phyloP scores from a whole-genome alignment of 2,113 vertebrate species.

The Peromyscus maniculatus region DNA sequence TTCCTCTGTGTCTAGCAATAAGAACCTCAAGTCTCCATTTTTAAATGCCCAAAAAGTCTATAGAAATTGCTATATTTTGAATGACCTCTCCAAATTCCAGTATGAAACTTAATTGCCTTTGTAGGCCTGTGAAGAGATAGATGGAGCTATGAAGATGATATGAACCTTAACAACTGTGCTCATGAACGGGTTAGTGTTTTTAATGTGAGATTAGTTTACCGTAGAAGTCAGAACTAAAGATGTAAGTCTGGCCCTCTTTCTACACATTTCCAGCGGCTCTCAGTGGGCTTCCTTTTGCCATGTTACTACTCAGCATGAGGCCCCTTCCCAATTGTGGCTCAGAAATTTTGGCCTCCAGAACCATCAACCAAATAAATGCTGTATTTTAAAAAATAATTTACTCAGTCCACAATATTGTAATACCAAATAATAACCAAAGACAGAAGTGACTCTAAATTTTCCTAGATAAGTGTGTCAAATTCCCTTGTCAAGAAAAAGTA shows the following conservation, averaged over 20 bases:
- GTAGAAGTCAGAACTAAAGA: neutral
- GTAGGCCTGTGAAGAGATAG: neutral
- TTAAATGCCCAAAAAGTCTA: neutral
- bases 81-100: neutral
- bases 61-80: neutral
- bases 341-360: neutral
- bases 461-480: neutral
- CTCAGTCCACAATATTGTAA: neutral
- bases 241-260: neutral
- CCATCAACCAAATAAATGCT: neutral
- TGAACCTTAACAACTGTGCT: neutral
- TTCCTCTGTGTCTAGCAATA: neutral
- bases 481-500: neutral
- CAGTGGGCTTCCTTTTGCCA: fast-evolving
- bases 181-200: neutral
- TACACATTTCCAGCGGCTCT: neutral
- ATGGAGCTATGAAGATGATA: too few species aligned
- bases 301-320: neutral
- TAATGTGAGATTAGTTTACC: neutral
- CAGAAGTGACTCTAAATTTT: neutral
- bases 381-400: neutral
- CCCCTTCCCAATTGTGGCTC: neutral
- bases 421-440: neutral
- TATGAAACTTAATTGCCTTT: neutral
- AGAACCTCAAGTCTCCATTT: neutral